phyloP scores from a whole-genome alignment of 2,888 invertebrate species.

The Leptopilina drosophilae region DNA sequence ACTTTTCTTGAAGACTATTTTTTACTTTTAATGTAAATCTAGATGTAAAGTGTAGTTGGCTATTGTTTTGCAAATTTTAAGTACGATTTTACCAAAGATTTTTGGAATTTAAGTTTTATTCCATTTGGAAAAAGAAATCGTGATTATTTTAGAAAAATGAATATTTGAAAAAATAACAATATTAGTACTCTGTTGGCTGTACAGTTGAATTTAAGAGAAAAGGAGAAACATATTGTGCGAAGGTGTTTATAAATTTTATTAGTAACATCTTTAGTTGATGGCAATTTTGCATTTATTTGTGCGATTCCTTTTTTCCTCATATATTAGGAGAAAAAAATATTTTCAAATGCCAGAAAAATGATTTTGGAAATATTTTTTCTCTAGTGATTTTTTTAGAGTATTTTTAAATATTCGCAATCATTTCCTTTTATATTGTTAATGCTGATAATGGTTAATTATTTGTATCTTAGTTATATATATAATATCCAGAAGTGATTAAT shows the following conservation, averaged over 20 bases:
- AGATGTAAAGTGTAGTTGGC: too few relatives aligned
- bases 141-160: conserved; percentile 11
- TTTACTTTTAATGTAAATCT: too few relatives aligned
- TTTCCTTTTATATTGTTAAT: neutral
- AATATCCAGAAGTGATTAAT: neutral
- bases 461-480: neutral
- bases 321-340: too few relatives aligned
- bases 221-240: neutral
- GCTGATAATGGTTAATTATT: neutral
- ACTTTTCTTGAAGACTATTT: too few relatives aligned
- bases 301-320: neutral
- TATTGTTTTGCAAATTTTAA: too few relatives aligned
- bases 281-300: too few relatives aligned
- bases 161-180: neutral
- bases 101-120: neutral
- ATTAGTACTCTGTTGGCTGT: conserved; percentile 10
- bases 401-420: neutral
- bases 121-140: neutral
- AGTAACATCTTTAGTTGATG: neutral
- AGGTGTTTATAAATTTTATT: neutral
- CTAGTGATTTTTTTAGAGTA: too few relatives aligned
- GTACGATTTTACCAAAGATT: conserved; percentile 12
- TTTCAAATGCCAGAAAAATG: too few relatives aligned
- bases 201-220: conserved; percentile 21
- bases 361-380: too few relatives aligned